Percentiles rank a stretch among this genome's conserved stretches.
These are phyloP conservation scores for Machaerirhynchus nigripectus DNA, from an alignment of 2,113 vertebrate species.

Conservation along the genomic window DNA sequence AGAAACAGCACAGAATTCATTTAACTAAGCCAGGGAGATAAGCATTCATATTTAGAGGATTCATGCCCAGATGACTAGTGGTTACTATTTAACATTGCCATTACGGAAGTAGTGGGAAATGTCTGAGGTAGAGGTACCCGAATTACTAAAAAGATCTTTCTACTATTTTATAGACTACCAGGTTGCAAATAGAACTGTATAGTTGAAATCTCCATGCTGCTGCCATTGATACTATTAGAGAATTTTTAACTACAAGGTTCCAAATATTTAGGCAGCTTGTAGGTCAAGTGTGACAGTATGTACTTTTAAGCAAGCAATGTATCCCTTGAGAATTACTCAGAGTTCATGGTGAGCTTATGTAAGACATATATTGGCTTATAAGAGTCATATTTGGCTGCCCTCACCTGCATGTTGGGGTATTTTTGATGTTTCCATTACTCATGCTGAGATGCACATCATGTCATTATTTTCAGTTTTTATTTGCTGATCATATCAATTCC, in stretches of 20 bases:
- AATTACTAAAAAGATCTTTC: background rate
- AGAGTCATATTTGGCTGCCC: background rate
- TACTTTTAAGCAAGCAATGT: background rate
- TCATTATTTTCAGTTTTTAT: background rate
- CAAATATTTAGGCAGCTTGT: background rate
- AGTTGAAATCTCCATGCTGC: background rate
- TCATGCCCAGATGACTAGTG: background rate
- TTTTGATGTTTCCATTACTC: background rate
- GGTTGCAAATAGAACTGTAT: background rate
- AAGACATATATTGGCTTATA: background rate
- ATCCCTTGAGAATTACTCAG: background rate
- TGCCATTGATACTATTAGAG: background rate
- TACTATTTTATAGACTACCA: background rate
- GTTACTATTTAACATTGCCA: background rate
- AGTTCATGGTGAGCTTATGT: background rate
- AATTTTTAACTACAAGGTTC: background rate
- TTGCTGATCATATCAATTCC: background rate
- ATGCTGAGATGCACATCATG: background rate
- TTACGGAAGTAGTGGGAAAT: background rate
- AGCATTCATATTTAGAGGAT: background rate
- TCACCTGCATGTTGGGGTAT: background rate
- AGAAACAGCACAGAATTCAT: background rate
- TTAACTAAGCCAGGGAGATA: background rate
- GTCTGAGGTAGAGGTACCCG: background rate
- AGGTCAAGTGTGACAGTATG: background rate